phyloP scores from a whole-genome alignment of 2,888 invertebrate species.

The Euzophera pinguis region DNA sequence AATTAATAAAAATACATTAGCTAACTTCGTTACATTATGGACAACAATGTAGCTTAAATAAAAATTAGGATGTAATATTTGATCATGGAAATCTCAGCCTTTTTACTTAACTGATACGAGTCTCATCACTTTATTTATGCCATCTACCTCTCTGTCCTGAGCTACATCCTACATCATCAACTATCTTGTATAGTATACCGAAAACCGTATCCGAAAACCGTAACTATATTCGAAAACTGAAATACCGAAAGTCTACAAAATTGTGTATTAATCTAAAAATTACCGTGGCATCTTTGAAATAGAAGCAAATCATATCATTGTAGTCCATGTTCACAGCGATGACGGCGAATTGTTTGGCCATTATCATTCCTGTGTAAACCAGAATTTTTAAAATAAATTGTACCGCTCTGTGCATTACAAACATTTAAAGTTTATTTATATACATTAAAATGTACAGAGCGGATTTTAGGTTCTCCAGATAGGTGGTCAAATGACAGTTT shows the following conservation, averaged over 20 bases:
- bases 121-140: too few species aligned
- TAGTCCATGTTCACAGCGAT: conserved; percentile 39
- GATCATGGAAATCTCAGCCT: too few species aligned
- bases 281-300: conserved; percentile 48
- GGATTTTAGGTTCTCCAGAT: background rate
- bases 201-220: too few species aligned
- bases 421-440: conserved; percentile 14
- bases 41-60: too few species aligned
- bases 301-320: conserved; percentile 33
- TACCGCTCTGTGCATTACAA: conserved; percentile 34
- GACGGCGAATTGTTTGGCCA: conserved; percentile 31
- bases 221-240: too few species aligned
- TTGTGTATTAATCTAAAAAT: conserved; percentile 15
- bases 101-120: too few species aligned
- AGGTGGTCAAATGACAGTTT: conserved; percentile 7
- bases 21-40: too few species aligned
- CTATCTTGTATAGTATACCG: too few species aligned
- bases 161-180: too few species aligned
- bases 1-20: too few species aligned
- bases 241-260: background rate
- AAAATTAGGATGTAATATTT: too few species aligned
- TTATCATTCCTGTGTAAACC: conserved; percentile 33
- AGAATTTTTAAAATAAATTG: conserved; percentile 41
- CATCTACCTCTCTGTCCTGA: too few species aligned
- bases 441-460: conserved; percentile 12